Conservation (phyloP, 2,113 vertebrate genomes). For the Helogale parvula region DNA sequence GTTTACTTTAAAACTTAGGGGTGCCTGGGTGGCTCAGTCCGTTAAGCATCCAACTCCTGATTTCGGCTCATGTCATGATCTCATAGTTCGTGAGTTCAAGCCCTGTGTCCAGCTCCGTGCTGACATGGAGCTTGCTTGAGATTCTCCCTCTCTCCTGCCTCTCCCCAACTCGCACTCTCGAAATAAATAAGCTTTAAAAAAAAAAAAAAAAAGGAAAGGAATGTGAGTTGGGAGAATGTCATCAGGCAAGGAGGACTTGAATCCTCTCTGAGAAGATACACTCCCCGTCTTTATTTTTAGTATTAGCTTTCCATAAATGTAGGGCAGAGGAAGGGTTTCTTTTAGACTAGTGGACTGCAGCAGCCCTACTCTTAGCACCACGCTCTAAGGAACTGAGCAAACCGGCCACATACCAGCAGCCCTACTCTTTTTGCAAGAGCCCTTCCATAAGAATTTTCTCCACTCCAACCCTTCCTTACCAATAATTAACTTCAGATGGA, state of each 20-base stretch:
- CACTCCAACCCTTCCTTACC: neutral
- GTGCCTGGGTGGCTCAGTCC: no score
- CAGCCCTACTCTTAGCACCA: neutral
- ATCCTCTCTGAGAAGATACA: neutral
- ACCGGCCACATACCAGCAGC: no score
- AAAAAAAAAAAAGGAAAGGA: neutral
- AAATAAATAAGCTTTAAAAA: neutral
- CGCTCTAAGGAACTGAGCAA: no score
- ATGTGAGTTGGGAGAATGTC: neutral
- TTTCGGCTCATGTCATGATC: no score
- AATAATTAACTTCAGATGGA: conserved; percentile 62
- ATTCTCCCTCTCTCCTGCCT: no score
- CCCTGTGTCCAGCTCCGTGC: no score
- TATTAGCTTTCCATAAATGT: neutral
- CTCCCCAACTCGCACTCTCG: no score
- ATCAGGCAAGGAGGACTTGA: neutral
- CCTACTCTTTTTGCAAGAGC: neutral
- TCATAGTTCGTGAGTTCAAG: no score
- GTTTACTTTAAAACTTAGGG: neutral
- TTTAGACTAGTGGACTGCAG: neutral
- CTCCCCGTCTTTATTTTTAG: fast-evolving
- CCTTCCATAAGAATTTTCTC: neutral
- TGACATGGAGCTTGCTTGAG: no score
- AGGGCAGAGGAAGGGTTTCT: neutral
- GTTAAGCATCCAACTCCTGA: no score